phyloP scores from a whole-genome alignment of 2,113 vertebrate species.

The Ceratotherium simum region DNA sequence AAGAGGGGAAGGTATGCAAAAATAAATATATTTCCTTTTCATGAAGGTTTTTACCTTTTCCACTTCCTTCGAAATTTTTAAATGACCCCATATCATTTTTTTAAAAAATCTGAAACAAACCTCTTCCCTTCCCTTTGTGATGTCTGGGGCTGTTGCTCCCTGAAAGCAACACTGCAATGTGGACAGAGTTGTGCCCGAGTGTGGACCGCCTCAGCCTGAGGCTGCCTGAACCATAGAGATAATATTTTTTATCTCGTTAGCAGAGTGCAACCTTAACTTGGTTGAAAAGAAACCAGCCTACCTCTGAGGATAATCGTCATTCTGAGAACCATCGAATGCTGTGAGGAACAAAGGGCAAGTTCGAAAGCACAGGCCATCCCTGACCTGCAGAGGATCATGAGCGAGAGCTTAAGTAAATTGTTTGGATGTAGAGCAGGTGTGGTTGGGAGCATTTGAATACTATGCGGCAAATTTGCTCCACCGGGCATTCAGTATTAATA shows the following conservation, averaged over 20 bases:
- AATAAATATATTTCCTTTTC: background rate
- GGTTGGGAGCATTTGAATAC: no score
- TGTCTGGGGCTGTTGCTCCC: rapidly evolving
- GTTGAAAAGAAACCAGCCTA: background rate
- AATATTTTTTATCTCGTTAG: background rate
- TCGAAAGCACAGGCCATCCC: background rate
- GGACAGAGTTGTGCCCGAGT: rapidly evolving
- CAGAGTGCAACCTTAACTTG: background rate
- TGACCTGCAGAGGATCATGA: no score
- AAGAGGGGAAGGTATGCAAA: background rate
- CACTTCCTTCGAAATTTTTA: background rate
- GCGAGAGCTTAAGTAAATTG: background rate
- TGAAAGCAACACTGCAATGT: rapidly evolving
- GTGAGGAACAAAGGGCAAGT: background rate
- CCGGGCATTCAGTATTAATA: no score
- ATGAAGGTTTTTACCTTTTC: background rate
- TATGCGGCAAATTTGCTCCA: no score
- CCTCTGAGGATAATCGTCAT: no score
- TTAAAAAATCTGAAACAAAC: background rate
- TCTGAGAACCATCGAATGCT: background rate
- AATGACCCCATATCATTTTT: background rate
- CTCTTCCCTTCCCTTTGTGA: background rate
- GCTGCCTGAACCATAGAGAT: background rate
- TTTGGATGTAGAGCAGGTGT: background rate
- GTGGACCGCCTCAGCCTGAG: background rate